Evolutionary conservation across 1,140 invertebrate species (phyloP).

Genomic region (Aphidius gifuensis): DNA sequence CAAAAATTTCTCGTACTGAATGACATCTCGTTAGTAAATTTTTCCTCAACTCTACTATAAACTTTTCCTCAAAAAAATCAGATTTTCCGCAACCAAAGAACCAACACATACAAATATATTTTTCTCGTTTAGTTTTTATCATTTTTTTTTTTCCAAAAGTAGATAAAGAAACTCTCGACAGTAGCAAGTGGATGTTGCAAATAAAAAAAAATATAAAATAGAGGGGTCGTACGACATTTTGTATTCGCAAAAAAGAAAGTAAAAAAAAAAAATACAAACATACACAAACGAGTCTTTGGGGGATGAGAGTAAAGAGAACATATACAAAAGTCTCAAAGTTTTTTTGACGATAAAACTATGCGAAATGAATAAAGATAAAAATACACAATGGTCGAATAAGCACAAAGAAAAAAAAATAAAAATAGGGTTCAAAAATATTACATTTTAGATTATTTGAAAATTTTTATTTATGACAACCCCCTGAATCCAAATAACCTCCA

Average conservation of each 20-base stretch:
- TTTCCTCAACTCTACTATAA: neutral
- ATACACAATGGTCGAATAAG: constrained; percentile 21
- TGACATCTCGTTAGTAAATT: constrained; percentile 41
- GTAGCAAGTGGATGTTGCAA: too few relatives aligned
- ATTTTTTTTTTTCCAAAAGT: too few relatives aligned
- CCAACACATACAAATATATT: too few relatives aligned
- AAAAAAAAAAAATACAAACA: too few relatives aligned
- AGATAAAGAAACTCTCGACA: too few relatives aligned
- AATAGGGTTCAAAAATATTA: constrained; percentile 37
- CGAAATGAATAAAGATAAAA: constrained; percentile 47
- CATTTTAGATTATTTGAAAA: constrained; percentile 38
- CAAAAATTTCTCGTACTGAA: constrained; percentile 26
- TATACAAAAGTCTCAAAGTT: constrained; percentile 11
- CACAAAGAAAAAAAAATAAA: constrained; percentile 22
- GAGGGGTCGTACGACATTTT: too few relatives aligned
- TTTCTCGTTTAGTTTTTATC: too few relatives aligned
- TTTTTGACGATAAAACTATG: constrained; percentile 38
- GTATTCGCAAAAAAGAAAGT: too few relatives aligned
- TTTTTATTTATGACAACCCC: constrained; percentile 42
- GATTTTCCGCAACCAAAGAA: too few relatives aligned
- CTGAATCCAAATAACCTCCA: constrained; percentile 28
- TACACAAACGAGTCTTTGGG: too few relatives aligned
- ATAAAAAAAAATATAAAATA: too few relatives aligned
- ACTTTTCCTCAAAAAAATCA: too few relatives aligned
- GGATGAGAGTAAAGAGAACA: neutral